Base-by-base conservation (phyloP, 2,797 vertebrate species). In the Allobates femoralis region DNA sequence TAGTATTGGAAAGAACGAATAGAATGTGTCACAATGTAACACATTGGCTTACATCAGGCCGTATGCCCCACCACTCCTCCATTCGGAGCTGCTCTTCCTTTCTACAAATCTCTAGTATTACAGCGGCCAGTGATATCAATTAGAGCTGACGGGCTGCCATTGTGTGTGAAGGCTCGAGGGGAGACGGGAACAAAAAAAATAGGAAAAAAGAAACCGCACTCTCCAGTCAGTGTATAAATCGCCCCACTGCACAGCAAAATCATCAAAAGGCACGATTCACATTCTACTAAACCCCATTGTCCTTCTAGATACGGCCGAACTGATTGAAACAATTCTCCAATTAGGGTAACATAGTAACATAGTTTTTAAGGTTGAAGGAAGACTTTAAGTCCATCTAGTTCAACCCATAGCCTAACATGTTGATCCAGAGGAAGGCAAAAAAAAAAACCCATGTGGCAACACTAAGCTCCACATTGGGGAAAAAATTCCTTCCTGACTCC, bases 131-230 rank as follows among this genome's bases (percentile, higher is more conserved):
- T 56, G 41, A 79, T 21, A 16, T 19, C 82, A 10, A 64, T 69
- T 56, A 67, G 26, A 30, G 46, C 41, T 30, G 78, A 78, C 58
- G 41, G 32, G 83, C 55, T 50, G 69, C 0, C 74, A 5, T 58
- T 62, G 71, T 53, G 83, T 89, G 60, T 87, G 84, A 50, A 46
- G 69, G 78, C 89, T 78, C 66, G 6, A 71, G 83, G 62, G 85
- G 2, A 53, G 51, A 66, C 26, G 64, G 50, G 10, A 50, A 46
- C 19, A 15, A 34, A 37, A 78, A 78, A 60, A 5, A 23, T n/a
- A n/a, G n/a, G 26, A 21, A 64, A 18, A n/a, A 80, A 50, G 2
- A 2, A 50, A 74, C 23, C 8, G 74, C 16, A 2, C 19, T 50
- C 46, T 11, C 8, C 14, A 58, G 28, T 3, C 51, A 66, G 26